Evolutionary conservation across 1,140 invertebrate genomes (phyloP).

Genomic region (Drosophila sturtevanti): DNA sequence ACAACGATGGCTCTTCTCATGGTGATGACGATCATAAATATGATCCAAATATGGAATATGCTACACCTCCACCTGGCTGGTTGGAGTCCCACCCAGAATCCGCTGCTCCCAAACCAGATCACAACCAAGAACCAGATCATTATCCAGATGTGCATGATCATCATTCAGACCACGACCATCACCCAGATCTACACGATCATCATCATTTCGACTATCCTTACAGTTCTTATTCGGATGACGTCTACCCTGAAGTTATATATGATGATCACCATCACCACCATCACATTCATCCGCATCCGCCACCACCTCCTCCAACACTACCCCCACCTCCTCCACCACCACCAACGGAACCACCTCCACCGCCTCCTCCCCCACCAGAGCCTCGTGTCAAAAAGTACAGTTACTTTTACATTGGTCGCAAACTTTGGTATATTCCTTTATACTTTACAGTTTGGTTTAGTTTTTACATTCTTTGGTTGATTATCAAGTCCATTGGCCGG

Average conservation of each 20-base stretch:
- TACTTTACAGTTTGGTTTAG: constrained; percentile 93
- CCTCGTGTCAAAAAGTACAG: constrained; percentile 89
- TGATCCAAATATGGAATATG: constrained; percentile 73
- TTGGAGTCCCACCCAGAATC: constrained; percentile 71
- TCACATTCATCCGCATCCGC: constrained; percentile 54
- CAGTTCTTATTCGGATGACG: constrained; percentile 48
- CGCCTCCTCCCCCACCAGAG: constrained; percentile 85
- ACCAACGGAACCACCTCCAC: constrained; percentile 82
- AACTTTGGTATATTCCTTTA: constrained; percentile 91
- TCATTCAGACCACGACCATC: constrained; percentile 78
- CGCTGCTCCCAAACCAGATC: constrained; percentile 47
- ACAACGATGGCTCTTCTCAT: constrained; percentile 37
- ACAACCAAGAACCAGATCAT: constrained; percentile 63
- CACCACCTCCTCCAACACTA: constrained; percentile 61
- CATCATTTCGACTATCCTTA: constrained; percentile 49
- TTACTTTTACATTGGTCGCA: constrained; percentile 91
- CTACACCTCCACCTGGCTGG: constrained; percentile 77
- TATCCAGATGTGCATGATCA: constrained; percentile 52
- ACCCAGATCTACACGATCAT: constrained; percentile 33
- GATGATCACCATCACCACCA: constrained; percentile 70
- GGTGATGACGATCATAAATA: constrained; percentile 61
- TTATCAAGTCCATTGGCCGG: constrained; percentile 90
- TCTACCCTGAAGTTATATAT: constrained; percentile 82
- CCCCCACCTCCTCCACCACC: constrained; percentile 81
- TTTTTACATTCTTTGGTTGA: constrained; percentile 89